Percentiles rank a stretch among this genome's conserved stretches.
phyloP scores from a whole-genome alignment of 2,888 invertebrate genomes.

The Orgyia antiqua region DNA sequence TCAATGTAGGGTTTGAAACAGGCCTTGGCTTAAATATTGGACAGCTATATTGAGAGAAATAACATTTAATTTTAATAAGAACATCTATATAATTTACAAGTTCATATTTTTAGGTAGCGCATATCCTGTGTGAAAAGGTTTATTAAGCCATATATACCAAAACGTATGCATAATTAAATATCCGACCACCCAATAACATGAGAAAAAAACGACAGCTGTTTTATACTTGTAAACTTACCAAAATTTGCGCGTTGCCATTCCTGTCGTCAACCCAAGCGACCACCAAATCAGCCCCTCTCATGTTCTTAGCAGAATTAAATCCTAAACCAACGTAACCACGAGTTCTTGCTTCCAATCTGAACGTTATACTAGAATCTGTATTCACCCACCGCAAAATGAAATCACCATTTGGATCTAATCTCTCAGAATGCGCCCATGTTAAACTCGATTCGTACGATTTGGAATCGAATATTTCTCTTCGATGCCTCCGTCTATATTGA shows the following conservation, averaged over 20 bases:
- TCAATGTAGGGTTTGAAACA: no score
- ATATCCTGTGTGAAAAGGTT: no score
- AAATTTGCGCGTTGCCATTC: constrained; percentile 82
- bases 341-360: constrained; percentile 90
- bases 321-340: constrained; percentile 93
- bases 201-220: constrained; percentile 39
- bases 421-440: constrained; percentile 79
- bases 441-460: constrained; percentile 64
- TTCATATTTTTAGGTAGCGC: no score
- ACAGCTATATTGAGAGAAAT: no score
- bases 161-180: no score
- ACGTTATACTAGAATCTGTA: constrained; percentile 87
- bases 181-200: constrained; percentile 24
- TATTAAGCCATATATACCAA: no score
- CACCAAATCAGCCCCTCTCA: constrained; percentile 91
- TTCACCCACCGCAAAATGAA: constrained; percentile 84
- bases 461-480: constrained; percentile 64
- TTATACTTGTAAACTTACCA: constrained; percentile 78
- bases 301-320: constrained; percentile 87
- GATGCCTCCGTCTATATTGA: constrained; percentile 53
- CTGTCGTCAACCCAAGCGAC: constrained; percentile 92
- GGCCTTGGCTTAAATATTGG: no score
- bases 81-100: no score
- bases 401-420: constrained; percentile 74
- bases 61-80: no score